Evolutionary conservation across 2,888 invertebrate species (phyloP), one percentile per base, ranked within the genome.

Genomic region (Microchrysa polita): DNA sequence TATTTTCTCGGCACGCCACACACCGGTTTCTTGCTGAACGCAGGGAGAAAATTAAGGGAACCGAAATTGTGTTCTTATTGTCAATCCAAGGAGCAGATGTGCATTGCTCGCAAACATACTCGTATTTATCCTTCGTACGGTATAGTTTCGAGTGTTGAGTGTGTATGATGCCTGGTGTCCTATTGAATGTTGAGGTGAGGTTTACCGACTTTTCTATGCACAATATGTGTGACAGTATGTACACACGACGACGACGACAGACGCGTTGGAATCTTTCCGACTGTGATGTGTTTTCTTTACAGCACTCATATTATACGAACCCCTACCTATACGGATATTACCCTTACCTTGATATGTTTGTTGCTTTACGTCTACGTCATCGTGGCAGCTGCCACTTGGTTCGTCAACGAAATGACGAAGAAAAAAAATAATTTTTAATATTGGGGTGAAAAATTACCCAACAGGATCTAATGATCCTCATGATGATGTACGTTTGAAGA

Each of bases 51-150:
- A 65, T 22, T 60, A 71, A 73, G 72, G 72, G 72, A 61, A 61
- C 63, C 27, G 4, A 7, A 73, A 73, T 65, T 65, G 73, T 55
- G 57, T 73, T 73, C 73, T 73, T 73, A 65, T 73, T 73, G 73
- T 73, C 57, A 16, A 60, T 23, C 57, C 40, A 73, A 73, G 73
- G 73, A 73, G 73, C 73, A 73, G 73, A 73, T 73, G 73, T 73
- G 73, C 73, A 73, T 40, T 34, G 27, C 27, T 34, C 27, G 27
- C 27, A 34, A n/a, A n/a, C n/a, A n/a, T n/a, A n/a, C n/a, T n/a
- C n/a, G n/a, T n/a, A n/a, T n/a, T n/a, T 34, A 7, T 34, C 55
- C n/a, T 61, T 7, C 9, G 18, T 34, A 27, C 34, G n/a, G n/a
- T n/a, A n/a, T n/a, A n/a, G n/a, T n/a, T n/a, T n/a, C n/a, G n/a